A percentile compares a stretch with the other conserved stretches of the same genome.
Conservation (phyloP, 2,113 vertebrate species). For the Ifrita kowaldi region DNA sequence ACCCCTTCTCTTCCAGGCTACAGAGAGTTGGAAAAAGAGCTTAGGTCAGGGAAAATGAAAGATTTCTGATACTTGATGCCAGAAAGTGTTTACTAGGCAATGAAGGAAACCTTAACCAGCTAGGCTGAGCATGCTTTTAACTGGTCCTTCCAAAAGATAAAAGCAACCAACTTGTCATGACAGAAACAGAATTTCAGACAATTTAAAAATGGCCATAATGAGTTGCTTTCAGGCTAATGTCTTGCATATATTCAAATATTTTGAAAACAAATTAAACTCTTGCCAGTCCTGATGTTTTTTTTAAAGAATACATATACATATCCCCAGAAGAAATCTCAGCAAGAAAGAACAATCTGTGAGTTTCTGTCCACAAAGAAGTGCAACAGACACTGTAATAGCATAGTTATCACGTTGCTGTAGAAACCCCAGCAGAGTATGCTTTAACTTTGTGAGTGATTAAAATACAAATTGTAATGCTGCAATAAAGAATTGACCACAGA, state of each 20-base stretch:
- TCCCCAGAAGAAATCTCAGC: not conserved
- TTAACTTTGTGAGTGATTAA: not conserved
- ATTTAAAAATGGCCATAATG: not conserved
- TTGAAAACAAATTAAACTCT: not conserved
- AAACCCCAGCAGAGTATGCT: not conserved
- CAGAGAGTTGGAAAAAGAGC: not conserved
- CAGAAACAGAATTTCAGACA: not conserved
- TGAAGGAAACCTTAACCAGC: not conserved
- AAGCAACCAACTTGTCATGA: not conserved
- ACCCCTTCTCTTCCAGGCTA: not conserved
- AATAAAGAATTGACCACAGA: not conserved
- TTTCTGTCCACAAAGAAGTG: not conserved
- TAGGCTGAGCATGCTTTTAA: not conserved
- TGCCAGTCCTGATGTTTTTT: not conserved
- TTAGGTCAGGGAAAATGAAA: slow-evolving; percentile 17
- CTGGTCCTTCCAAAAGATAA: not conserved
- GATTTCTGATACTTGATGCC: not conserved
- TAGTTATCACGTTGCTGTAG: not conserved
- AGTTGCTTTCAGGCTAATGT: not conserved
- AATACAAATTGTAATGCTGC: not conserved
- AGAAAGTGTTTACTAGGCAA: slow-evolving; percentile 6
- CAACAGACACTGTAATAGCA: not conserved
- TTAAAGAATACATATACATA: not conserved
- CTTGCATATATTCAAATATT: not conserved
- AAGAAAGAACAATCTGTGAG: not conserved